These are phyloP conservation scores for Campaea margaritaria DNA, from an alignment of 2,888 invertebrate species.

Conservation along the genomic window DNA sequence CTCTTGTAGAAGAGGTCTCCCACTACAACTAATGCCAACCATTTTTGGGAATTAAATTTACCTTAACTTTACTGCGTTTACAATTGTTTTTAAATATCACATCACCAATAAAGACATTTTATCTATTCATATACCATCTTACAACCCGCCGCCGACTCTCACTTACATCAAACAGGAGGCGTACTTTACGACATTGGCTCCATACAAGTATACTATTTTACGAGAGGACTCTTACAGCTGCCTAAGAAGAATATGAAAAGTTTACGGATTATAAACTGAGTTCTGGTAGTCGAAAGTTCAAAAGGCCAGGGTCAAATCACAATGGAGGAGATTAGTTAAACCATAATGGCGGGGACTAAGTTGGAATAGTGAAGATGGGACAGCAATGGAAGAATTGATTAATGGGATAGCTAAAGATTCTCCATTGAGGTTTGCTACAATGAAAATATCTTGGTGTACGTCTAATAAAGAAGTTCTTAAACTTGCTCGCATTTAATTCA, in stretches of 20 bases:
- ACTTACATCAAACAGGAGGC: constrained; percentile 32
- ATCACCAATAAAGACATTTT: too few species aligned
- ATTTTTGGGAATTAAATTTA: too few species aligned
- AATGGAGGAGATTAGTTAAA: background rate
- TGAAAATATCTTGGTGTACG: background rate
- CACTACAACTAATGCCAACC: too few species aligned
- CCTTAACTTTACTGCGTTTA: too few species aligned
- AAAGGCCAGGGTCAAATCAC: constrained; percentile 1
- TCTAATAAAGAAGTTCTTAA: too few species aligned
- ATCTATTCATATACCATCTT: too few species aligned
- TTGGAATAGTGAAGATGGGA: background rate
- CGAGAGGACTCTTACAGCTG: constrained; percentile 33
- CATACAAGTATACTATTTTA: constrained; percentile 41
- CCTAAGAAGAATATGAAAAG: constrained; percentile 33
- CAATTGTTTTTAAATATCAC: too few species aligned
- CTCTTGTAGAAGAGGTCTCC: too few species aligned
- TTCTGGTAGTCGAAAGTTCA: too few species aligned
- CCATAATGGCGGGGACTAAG: background rate
- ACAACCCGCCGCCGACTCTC: constrained; percentile 10
- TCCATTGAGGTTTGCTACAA: constrained; percentile 2
- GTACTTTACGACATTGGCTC: constrained; percentile 45
- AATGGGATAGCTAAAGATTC: background rate
- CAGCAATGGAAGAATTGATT: constrained; percentile 5
- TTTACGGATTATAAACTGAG: constrained; percentile 39
- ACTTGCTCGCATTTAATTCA: too few species aligned